These are phyloP conservation scores for Xiphorhynchus erythropygius DNA, from an alignment of 2,797 vertebrate genomes.

Conservation along the genomic window DNA sequence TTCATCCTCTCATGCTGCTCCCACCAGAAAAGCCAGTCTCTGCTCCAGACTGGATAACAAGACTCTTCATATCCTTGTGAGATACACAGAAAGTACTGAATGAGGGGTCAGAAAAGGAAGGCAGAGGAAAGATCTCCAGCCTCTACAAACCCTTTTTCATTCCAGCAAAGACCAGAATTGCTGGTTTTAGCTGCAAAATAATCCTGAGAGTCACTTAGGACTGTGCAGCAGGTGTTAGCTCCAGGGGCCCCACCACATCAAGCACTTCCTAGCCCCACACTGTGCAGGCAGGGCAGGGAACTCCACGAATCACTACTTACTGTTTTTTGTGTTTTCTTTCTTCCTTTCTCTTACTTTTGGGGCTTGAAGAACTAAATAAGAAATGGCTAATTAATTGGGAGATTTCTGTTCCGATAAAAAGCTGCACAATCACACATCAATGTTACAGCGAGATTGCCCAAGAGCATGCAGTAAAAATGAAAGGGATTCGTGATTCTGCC, in stretches of 20 bases:
- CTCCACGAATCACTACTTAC: slow-evolving; percentile 79
- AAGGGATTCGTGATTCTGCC: background rate
- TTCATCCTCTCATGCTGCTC: background rate
- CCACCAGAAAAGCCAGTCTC: background rate
- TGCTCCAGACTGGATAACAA: background rate
- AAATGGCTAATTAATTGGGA: slow-evolving; percentile 67
- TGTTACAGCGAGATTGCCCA: background rate
- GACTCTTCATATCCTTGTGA: background rate
- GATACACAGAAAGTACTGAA: background rate
- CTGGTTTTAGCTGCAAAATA: slow-evolving; percentile 5
- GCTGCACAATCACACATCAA: slow-evolving; percentile 15
- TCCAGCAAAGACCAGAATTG: background rate
- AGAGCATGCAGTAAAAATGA: background rate
- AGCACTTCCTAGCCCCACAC: background rate
- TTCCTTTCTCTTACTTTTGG: slow-evolving; percentile 90
- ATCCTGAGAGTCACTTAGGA: background rate
- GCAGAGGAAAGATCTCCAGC: background rate
- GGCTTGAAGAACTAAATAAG: slow-evolving; percentile 86
- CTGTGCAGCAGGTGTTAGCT: background rate
- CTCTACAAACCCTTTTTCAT: background rate
- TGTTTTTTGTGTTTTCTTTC: slow-evolving; percentile 95
- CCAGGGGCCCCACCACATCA: slow-evolving; percentile 13
- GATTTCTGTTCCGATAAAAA: slow-evolving; percentile 30
- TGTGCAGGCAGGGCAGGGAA: background rate
- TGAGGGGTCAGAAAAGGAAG: background rate